Percentiles rank a stretch among this genome's conserved stretches.
phyloP scores from a whole-genome alignment of 2,113 vertebrate species.

The Xiphias gladius region DNA sequence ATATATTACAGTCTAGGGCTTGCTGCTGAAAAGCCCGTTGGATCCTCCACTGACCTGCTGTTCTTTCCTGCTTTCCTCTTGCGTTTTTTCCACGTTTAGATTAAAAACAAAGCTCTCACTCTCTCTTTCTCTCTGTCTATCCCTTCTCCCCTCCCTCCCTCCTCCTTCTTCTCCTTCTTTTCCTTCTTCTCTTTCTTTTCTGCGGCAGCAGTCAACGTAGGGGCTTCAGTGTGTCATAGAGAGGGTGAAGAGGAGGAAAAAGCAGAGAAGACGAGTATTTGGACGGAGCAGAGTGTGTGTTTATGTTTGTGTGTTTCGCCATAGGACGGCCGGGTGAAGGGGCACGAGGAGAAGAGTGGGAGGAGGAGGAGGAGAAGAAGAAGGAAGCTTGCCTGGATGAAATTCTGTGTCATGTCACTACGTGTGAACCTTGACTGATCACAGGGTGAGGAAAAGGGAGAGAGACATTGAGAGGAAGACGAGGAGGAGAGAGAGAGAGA shows the following conservation, averaged over 20 bases:
- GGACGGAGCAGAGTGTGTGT: constrained; percentile 75
- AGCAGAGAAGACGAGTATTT: constrained; percentile 69
- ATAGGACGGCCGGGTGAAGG: constrained; percentile 70
- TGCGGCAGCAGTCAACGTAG: constrained; percentile 70
- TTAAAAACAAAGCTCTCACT: constrained; percentile 86
- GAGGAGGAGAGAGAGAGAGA: constrained; percentile 26
- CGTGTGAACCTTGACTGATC: constrained; percentile 78
- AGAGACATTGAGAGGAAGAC: constrained; percentile 40
- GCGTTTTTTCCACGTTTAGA: constrained; percentile 82
- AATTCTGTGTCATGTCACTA: constrained; percentile 77
- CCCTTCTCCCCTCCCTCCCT: constrained; percentile 26
- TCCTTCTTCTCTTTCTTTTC: constrained; percentile 58
- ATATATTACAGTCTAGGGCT: constrained; percentile 90
- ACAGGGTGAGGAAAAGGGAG: constrained; percentile 53
- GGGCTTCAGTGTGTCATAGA: constrained; percentile 72
- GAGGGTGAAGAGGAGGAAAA: constrained; percentile 61
- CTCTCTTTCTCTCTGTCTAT: constrained; percentile 55
- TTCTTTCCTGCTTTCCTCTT: constrained; percentile 86
- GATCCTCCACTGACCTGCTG: constrained; percentile 90
- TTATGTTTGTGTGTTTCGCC: constrained; percentile 77
- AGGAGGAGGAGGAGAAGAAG: constrained; percentile 57
- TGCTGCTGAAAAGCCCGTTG: constrained; percentile 89
- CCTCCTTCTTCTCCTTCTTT: constrained; percentile 43
- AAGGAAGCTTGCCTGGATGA: constrained; percentile 70
- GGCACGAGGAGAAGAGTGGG: constrained; percentile 42